phyloP scores from a whole-genome alignment of 2,113 vertebrate species.

The Passer montanus region DNA sequence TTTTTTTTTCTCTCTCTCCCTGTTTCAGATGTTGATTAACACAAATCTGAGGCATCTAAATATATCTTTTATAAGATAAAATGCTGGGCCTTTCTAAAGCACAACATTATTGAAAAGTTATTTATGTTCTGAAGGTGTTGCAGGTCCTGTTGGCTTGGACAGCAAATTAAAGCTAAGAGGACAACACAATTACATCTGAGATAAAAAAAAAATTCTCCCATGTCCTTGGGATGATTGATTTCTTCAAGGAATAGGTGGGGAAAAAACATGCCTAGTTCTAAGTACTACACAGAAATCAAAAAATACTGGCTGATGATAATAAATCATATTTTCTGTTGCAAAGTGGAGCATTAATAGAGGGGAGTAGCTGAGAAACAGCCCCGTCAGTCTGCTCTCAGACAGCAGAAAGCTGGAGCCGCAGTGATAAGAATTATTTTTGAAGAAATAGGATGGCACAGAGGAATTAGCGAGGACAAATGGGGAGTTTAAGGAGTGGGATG shows the following conservation, averaged over 20 bases:
- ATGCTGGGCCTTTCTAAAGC: not conserved
- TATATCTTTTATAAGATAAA: accelerated
- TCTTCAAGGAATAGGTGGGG: not conserved
- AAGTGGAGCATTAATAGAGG: not conserved
- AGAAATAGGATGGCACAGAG: not conserved
- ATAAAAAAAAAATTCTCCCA: not conserved
- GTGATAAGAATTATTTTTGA: not conserved
- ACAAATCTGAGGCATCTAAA: not conserved
- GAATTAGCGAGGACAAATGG: not conserved
- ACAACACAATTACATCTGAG: not conserved
- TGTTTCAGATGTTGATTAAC: not conserved
- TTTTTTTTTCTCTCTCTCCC: accelerated
- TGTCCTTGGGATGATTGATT: not conserved
- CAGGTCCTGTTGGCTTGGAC: not conserved
- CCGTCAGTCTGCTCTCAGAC: not conserved
- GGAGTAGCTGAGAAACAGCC: not conserved
- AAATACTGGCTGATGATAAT: not conserved
- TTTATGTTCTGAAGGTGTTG: not conserved
- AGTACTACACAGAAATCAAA: not conserved
- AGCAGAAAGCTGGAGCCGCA: not conserved
- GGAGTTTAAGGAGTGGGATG: not conserved
- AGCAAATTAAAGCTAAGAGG: not conserved
- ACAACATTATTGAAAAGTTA: not conserved
- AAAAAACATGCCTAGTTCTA: not conserved
- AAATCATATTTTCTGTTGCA: not conserved